Evolutionary conservation across 2,888 invertebrate genomes (phyloP).

Genomic region (Sceliomorpha sp.): DNA sequence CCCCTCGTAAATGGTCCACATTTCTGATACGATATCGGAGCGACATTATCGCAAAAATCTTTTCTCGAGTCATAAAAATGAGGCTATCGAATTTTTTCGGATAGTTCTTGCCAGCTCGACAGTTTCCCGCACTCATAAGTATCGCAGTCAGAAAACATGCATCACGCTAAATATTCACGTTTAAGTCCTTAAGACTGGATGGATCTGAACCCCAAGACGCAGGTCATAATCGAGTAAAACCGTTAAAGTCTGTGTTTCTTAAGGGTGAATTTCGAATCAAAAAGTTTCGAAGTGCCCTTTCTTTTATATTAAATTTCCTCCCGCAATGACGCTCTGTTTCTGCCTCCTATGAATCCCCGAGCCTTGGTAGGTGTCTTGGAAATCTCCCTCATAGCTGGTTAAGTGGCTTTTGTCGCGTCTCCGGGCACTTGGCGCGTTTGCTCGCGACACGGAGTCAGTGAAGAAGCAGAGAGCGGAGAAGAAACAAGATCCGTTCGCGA

Average conservation of each 20-base stretch:
- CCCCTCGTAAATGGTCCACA: no score
- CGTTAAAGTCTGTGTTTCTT: conserved; percentile 40
- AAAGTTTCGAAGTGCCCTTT: conserved; percentile 46
- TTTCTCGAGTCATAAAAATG: no score
- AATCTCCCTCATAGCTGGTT: conserved; percentile 62
- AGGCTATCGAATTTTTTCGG: no score
- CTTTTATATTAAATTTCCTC: conserved; percentile 56
- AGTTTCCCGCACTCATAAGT: no score
- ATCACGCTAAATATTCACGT: no score
- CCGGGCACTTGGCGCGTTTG: conserved; percentile 63
- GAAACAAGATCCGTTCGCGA: conserved; percentile 50
- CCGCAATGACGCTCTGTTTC: conserved; percentile 41
- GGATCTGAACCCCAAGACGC: no score
- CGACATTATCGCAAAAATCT: no score
- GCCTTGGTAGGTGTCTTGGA: conserved; percentile 58
- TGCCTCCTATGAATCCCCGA: conserved; percentile 50
- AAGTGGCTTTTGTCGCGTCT: conserved; percentile 72
- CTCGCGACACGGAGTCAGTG: conserved; percentile 53
- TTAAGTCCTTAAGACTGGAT: no score
- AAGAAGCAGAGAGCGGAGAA: conserved; percentile 42
- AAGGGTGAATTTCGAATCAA: conserved; percentile 46
- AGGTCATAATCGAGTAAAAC: conserved; percentile 8
- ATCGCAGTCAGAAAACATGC: no score
- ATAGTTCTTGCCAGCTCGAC: no score
- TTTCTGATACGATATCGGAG: no score